These are phyloP conservation scores for Physeter macrocephalus DNA, from an alignment of 2,113 vertebrate genomes.

Conservation along the genomic window DNA sequence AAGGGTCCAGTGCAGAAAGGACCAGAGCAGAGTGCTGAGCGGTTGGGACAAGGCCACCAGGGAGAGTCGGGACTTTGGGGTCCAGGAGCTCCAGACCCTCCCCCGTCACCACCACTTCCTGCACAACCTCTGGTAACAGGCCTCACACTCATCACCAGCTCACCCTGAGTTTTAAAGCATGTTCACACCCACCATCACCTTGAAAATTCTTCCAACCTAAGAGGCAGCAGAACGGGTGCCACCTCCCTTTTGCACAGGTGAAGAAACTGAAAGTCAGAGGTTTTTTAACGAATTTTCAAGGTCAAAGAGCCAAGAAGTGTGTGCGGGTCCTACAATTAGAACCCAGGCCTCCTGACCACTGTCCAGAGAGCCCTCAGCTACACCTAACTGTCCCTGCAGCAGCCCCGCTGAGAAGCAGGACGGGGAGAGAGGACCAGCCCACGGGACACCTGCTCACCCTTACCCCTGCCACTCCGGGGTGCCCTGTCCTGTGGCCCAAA, in stretches of 20 bases:
- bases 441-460: background rate
- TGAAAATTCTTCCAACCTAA: background rate
- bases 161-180: background rate
- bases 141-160: fast-evolving
- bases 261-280: background rate
- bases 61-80: background rate
- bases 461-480: background rate
- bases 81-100: background rate
- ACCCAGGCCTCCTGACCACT: background rate
- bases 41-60: fast-evolving
- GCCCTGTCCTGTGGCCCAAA: background rate
- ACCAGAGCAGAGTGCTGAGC: background rate
- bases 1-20: background rate
- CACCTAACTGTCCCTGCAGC: background rate
- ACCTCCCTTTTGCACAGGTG: background rate
- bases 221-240: background rate
- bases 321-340: background rate
- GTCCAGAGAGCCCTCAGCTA: background rate
- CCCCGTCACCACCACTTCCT: background rate
- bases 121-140: background rate
- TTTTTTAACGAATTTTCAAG: background rate
- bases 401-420: background rate
- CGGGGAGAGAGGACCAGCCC: background rate
- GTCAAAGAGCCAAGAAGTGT: background rate
- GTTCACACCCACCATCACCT: background rate